Percentiles rank a stretch among this genome's conserved stretches.
phyloP scores from a whole-genome alignment of 2,888 invertebrate species.

The Smittia aterrima region DNA sequence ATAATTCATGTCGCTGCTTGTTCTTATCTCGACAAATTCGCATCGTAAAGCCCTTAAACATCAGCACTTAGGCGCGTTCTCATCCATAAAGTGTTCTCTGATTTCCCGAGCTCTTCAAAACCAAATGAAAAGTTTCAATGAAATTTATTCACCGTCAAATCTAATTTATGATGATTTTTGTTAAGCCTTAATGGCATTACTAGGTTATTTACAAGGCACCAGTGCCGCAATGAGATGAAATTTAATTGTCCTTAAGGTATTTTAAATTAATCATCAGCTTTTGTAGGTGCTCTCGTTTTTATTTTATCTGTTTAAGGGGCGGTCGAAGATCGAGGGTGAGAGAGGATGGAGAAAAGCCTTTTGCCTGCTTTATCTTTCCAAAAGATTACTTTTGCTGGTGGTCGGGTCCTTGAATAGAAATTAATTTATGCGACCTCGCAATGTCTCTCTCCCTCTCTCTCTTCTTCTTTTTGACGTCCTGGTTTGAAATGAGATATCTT shows the following conservation, averaged over 20 bases:
- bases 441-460: too few relatives aligned
- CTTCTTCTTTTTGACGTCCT: too few relatives aligned
- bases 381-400: too few relatives aligned
- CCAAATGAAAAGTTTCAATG: constrained; percentile 20
- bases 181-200: constrained; percentile 28
- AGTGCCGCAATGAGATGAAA: constrained; percentile 19
- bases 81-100: background rate
- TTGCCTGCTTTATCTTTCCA: too few relatives aligned
- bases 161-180: constrained; percentile 35
- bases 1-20: too few relatives aligned
- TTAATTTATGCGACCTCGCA: too few relatives aligned
- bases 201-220: constrained; percentile 19
- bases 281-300: background rate
- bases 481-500: background rate
- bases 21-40: background rate
- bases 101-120: background rate
- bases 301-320: background rate
- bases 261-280: constrained; percentile 30
- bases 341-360: background rate
- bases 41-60: background rate
- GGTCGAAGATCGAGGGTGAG: background rate
- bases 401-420: too few relatives aligned
- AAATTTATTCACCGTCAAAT: constrained; percentile 31
- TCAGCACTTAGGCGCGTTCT: background rate
- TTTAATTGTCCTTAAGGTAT: constrained; percentile 31